phyloP scores from a whole-genome alignment of 2,113 vertebrate genomes.

The Daubentonia madagascariensis region DNA sequence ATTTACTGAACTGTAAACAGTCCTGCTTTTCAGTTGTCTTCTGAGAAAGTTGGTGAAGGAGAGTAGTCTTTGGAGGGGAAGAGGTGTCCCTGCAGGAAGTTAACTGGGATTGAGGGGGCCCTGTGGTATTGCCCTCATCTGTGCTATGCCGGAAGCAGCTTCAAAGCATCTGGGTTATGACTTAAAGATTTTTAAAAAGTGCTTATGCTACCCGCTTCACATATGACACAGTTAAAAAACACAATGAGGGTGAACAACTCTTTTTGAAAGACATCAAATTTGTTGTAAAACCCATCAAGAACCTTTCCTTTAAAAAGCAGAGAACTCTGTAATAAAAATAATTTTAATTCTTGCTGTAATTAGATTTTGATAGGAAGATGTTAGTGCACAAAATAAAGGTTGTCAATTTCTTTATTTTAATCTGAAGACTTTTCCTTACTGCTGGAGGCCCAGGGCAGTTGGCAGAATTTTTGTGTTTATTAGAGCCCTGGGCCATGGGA shows the following conservation, averaged over 20 bases:
- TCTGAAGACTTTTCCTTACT: neutral
- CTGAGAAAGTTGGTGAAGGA: neutral
- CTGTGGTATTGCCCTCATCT: neutral
- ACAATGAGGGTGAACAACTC: neutral
- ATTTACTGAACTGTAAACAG: neutral
- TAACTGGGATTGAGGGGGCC: neutral
- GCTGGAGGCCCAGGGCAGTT: neutral
- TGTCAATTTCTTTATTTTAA: constrained; percentile 9
- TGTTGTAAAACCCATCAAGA: constrained; percentile 21
- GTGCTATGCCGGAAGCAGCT: neutral
- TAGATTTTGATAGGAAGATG: neutral
- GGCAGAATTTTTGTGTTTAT: constrained; percentile 22
- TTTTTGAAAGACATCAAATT: constrained; percentile 7
- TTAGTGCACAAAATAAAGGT: neutral
- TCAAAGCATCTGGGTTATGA: neutral
- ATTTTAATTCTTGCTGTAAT: constrained; percentile 35
- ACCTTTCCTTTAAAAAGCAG: constrained; percentile 49
- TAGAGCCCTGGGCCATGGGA: neutral
- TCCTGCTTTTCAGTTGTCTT: neutral
- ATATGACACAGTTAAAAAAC: neutral
- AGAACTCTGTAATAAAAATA: constrained; percentile 38
- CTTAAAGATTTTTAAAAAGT: neutral
- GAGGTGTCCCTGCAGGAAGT: neutral
- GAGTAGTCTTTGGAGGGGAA: neutral
- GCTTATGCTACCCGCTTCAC: neutral